These are phyloP conservation scores for Acromyrmex charruanus DNA, from an alignment of 1,140 invertebrate genomes.

Conservation along the genomic window DNA sequence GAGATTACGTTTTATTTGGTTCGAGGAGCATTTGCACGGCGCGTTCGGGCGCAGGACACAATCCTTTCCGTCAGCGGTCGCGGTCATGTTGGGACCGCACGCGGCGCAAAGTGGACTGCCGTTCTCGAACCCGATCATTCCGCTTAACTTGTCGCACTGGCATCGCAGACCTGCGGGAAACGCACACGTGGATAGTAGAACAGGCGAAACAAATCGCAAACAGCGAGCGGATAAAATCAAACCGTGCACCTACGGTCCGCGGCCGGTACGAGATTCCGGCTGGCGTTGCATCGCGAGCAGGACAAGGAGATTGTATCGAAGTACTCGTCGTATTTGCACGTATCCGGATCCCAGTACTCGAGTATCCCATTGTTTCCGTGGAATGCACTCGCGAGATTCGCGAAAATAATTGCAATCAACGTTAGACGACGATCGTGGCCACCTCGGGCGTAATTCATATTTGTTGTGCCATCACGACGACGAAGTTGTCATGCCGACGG, in stretches of 20 bases:
- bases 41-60: constrained; percentile 81
- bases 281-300: constrained; percentile 32
- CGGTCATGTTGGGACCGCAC: constrained; percentile 77
- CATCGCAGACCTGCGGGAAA: constrained; percentile 9
- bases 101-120: constrained; percentile 76
- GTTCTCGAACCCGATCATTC: constrained; percentile 74
- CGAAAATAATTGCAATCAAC: constrained; percentile 17
- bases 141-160: constrained; percentile 73
- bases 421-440: background rate
- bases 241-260: constrained; percentile 1
- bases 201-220: background rate
- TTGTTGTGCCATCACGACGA: constrained; percentile 11
- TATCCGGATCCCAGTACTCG: constrained; percentile 9
- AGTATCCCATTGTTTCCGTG: constrained; percentile 12
- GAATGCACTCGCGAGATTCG: constrained; percentile 16
- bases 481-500: constrained; percentile 40
- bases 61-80: constrained; percentile 79
- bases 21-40: constrained; percentile 79
- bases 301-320: constrained; percentile 33
- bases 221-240: background rate
- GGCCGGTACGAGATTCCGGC: constrained; percentile 27
- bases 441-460: constrained; percentile 24
- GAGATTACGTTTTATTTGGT: constrained; percentile 82
- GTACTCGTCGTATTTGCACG: constrained; percentile 28
- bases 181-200: background rate